Evolutionary conservation across 1,140 invertebrate species (phyloP), one percentile per base, ranked within the genome.

Genomic region (Dendrolimus kikuchii): DNA sequence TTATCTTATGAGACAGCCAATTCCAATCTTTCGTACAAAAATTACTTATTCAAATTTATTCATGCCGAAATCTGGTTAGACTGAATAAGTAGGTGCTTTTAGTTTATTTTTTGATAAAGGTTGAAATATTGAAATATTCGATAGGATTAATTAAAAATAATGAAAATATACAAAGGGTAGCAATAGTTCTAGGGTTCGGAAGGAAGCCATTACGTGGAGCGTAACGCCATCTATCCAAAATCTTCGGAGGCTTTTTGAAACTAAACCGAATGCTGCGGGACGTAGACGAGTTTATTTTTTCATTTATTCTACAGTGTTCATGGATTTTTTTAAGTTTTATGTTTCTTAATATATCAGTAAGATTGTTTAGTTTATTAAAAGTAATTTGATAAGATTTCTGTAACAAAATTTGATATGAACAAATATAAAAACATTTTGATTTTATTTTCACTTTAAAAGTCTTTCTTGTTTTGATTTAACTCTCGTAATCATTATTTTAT

Each of bases 151-250:
- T 42, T 37, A 5, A 9, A 5, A 0, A 52, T 46, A 60, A 63
- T 57, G 36, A 53, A 60, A 53, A 66, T 53, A 40, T 40, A 41
- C 38, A 44, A 45, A 48, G 42, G 50, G 40, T 8, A 53, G 53
- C 53, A 45, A 49, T 56, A 50, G 53, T 62, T 55, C 37, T 40
- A 49, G 56, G 62, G 55, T 42, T 62, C 52, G 59, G 51, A 59
- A 64, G 64, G 57, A 61, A 62, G 64, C 68, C 55, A 80, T 77
- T 77, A 81, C 53, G 60, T 67, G 70, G 62, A 76, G 71, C 71
- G 66, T 82, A 83, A 77, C 82, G 82, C 82, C 82, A 86, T 86
- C 82, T 86, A 84, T 78, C 76, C 73, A 58, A 80, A 77, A 78
- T 81, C 79, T 74, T 77, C 67, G 71, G 82, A 86, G 82, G 82